Evolutionary conservation across 2,113 vertebrate species (phyloP), one percentile per base, ranked within the genome.

Genomic region (Montifringilla adamsi): DNA sequence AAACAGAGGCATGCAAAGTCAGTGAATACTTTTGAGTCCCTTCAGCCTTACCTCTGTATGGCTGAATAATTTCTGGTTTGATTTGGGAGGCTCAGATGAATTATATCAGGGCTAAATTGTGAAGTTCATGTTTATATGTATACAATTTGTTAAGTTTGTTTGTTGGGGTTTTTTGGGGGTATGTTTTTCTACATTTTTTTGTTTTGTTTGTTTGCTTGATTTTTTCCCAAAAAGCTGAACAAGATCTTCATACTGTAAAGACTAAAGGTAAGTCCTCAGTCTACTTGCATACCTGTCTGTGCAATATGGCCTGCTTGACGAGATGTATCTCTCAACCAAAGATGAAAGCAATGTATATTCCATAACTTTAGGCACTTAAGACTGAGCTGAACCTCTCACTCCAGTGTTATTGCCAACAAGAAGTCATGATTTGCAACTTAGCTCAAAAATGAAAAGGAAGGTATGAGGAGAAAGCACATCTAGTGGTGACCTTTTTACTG

Each of bases 1-100:
- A 95, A 95, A 97, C 88, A 96, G 83, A 92, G 72, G 88, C 86
- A 96, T 96, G 94, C 95, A 96, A 96, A 97, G 69, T 95, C 90
- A 94, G 60, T 94, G 94, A 94, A 93, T 87, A 84, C 88, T 92
- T 93, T 28, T 89, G 62, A 94, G 64, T 53, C 70, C 62, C 80
- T 90, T 93, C 41, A 84, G 82, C 74, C 81, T 87, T 53, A 79
- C 30, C 66, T 92, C 74, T 93, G 10, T 93, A 95, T 81, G 88
- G 88, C 90, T 96, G 92, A 96, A 68, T 95, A 92, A 89, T 75
- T 94, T 96, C 83, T 95, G 86, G 28, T 78, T 72, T 92, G 66
- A 87, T 92, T 78, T 68, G 50, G 50, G 90, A 90, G 88, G 91
- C 66, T 69, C 58, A 94, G 26, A 81, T 92, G 73, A 76, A 53